phyloP scores from a whole-genome alignment of 2,113 vertebrate species.

The Etheostoma cragini region DNA sequence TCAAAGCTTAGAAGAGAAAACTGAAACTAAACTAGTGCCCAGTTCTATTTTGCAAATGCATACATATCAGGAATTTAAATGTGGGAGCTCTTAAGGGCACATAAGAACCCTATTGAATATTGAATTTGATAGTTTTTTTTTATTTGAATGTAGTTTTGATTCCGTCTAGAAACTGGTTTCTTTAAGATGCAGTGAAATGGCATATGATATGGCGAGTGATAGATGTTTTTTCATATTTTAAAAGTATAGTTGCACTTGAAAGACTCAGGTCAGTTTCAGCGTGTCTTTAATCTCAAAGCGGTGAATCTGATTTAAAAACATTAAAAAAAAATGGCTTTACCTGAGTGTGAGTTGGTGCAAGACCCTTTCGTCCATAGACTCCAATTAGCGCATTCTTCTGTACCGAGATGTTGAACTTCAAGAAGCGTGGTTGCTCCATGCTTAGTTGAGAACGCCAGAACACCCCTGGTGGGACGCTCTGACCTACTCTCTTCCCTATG shows the following conservation, averaged over 20 bases:
- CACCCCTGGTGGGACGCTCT: slow-evolving; percentile 92
- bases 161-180: neutral
- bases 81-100: neutral
- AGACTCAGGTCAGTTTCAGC: neutral
- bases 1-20: neutral
- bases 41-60: slow-evolving; percentile 8
- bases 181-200: neutral
- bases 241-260: neutral
- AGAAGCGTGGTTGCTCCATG: slow-evolving; percentile 93
- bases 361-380: slow-evolving; percentile 96
- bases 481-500: slow-evolving; percentile 90
- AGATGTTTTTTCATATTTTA: neutral
- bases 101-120: neutral
- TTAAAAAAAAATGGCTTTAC: slow-evolving; percentile 70
- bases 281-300: neutral
- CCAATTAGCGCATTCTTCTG: slow-evolving; percentile 98
- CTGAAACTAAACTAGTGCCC: neutral
- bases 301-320: neutral
- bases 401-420: slow-evolving; percentile 99
- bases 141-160: neutral
- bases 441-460: slow-evolving; percentile 96
- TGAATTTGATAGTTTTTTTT: neutral
- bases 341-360: slow-evolving; percentile 97
- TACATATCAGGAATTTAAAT: neutral
- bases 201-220: neutral